Evolutionary conservation across 53 echinoderm and acorn worm genomes (phyloP).

Genomic region (Holothuria leucospilota): DNA sequence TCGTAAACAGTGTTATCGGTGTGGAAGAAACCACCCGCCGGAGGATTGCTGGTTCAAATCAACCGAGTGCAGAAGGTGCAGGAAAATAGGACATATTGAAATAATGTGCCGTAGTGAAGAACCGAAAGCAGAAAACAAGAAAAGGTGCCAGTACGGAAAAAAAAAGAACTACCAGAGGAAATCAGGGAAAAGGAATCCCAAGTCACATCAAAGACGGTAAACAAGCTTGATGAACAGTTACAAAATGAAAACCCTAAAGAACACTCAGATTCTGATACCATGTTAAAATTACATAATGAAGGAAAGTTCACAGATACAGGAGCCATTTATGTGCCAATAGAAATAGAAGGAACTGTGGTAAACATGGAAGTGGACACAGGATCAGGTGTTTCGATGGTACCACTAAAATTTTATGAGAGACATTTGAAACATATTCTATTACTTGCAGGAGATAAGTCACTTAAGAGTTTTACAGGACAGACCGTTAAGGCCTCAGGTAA

Average conservation of each 20-base stretch:
- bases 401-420: neutral
- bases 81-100: conserved; percentile 6
- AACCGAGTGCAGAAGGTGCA: conserved; percentile 11
- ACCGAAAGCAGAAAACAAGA: too few species aligned
- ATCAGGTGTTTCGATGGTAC: conserved; percentile 46
- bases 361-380: conserved; percentile 50
- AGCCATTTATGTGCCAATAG: conserved; percentile 20
- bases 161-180: neutral
- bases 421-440: conserved; percentile 28
- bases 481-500: conserved; percentile 45
- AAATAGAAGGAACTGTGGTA: conserved; percentile 30
- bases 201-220: conserved; percentile 1
- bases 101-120: neutral
- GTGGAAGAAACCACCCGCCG: conserved; percentile 23
- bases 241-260: neutral
- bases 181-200: neutral
- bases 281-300: conserved; percentile 1
- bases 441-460: conserved; percentile 35
- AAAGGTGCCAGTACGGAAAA: too few species aligned
- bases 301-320: neutral
- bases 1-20: conserved; percentile 13
- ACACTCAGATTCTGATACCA: neutral
- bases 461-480: conserved; percentile 58
- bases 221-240: neutral
- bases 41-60: conserved; percentile 15